Percentiles rank a stretch among this genome's conserved stretches.
These are phyloP conservation scores for Crenuchus spilurus DNA, from an alignment of 2,797 vertebrate genomes.

Conservation along the genomic window DNA sequence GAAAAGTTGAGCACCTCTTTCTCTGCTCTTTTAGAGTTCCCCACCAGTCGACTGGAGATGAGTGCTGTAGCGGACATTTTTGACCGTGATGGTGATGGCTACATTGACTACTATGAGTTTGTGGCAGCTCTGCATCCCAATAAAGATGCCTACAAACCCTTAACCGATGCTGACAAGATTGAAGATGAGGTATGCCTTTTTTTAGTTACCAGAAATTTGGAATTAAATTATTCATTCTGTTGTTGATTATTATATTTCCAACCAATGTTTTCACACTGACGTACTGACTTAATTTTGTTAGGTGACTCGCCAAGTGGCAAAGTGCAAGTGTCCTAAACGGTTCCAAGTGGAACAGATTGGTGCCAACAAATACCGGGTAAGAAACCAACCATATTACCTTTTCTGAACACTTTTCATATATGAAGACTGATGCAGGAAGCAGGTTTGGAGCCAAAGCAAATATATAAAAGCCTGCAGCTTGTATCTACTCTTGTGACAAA, in stretches of 20 bases:
- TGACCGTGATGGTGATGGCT: constrained; percentile 96
- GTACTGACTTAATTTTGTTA: constrained; percentile 59
- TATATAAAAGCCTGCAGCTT: not conserved
- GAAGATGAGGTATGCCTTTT: constrained; percentile 89
- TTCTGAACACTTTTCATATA: not conserved
- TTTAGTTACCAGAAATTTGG: not conserved
- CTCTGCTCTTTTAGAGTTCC: constrained; percentile 83
- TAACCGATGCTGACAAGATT: constrained; percentile 98
- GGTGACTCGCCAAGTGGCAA: constrained; percentile 98
- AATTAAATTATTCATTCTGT: not conserved
- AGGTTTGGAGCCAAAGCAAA: not conserved
- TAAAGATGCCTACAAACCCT: constrained; percentile 96
- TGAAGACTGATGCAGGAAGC: not conserved
- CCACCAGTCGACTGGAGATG: constrained; percentile 97
- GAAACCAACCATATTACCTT: constrained; percentile 45
- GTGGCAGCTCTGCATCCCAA: constrained; percentile 98
- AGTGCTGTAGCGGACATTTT: constrained; percentile 98
- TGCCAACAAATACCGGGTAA: constrained; percentile 98
- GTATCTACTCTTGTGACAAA: constrained; percentile 12
- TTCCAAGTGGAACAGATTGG: constrained; percentile 99
- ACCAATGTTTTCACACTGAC: not conserved
- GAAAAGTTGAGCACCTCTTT: not conserved
- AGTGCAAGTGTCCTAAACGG: constrained; percentile 98
- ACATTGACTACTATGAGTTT: constrained; percentile 99
- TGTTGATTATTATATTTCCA: not conserved